phyloP scores from a whole-genome alignment of 1,140 invertebrate species.

The Cydia splendana region DNA sequence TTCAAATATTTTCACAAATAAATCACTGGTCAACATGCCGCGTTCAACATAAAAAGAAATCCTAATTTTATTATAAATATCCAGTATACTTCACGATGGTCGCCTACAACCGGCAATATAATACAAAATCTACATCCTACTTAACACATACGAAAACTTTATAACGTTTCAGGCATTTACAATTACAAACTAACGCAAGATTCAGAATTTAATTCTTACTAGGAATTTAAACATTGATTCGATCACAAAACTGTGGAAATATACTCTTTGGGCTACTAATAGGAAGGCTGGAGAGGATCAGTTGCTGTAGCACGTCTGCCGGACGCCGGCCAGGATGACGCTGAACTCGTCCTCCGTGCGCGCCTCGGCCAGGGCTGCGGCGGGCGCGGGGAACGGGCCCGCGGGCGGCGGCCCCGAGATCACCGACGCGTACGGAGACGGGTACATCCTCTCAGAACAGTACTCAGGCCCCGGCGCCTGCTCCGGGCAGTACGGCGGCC shows the following conservation, averaged over 20 bases:
- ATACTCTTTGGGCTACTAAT: slow-evolving; percentile 68
- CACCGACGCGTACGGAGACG: slow-evolving; percentile 69
- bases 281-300: slow-evolving; percentile 71
- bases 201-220: slow-evolving; percentile 34
- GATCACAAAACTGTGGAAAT: slow-evolving; percentile 40
- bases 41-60: slow-evolving; percentile 22
- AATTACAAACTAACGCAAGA: slow-evolving; percentile 27
- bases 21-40: not conserved
- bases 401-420: slow-evolving; percentile 62
- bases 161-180: slow-evolving; percentile 26
- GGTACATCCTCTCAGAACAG: slow-evolving; percentile 76
- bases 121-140: not conserved
- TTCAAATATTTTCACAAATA: not conserved
- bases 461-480: slow-evolving; percentile 76
- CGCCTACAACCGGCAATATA: slow-evolving; percentile 25
- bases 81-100: slow-evolving; percentile 1
- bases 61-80: slow-evolving; percentile 31
- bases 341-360: slow-evolving; percentile 91
- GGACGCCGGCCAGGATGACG: slow-evolving; percentile 90
- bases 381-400: slow-evolving; percentile 53
- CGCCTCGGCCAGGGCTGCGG: slow-evolving; percentile 78
- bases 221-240: slow-evolving; percentile 33
- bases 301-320: slow-evolving; percentile 93
- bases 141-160: not conserved
- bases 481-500: slow-evolving; percentile 61